Conservation (phyloP, 2,888 invertebrate species). For the Petrolisthes cinctipes region DNA sequence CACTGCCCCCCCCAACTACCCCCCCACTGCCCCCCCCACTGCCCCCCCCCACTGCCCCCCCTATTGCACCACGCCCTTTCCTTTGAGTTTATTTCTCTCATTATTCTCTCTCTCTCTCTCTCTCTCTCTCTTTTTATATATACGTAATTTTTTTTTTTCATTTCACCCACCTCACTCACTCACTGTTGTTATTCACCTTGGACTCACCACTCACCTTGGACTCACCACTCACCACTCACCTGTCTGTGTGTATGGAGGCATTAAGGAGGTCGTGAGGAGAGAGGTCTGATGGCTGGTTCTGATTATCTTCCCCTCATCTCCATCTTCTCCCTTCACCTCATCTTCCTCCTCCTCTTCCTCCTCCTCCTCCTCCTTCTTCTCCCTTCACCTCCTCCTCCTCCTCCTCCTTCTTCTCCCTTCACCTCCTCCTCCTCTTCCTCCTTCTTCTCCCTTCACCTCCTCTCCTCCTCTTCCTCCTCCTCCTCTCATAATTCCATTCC, state of each 20-base stretch:
- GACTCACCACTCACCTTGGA: background rate
- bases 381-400: too few species aligned
- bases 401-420: background rate
- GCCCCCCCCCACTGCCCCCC: background rate
- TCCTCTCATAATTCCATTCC: too few species aligned
- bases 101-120: background rate
- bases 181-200: background rate
- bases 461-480: background rate
- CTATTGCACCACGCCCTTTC: background rate
- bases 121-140: background rate
- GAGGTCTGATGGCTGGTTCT: conserved; percentile 14
- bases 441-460: background rate
- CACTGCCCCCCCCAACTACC: background rate
- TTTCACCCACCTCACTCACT: background rate
- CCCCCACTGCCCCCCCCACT: background rate
- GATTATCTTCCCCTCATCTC: conserved; percentile 27
- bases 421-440: conserved; percentile 3
- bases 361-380: background rate
- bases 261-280: conserved; percentile 37
- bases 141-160: conserved; percentile 5
- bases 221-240: background rate
- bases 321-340: background rate
- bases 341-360: background rate
- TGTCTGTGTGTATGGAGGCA: background rate
- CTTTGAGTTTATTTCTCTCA: background rate